phyloP scores from a whole-genome alignment of 2,888 invertebrate species.

The Beris chalybata region DNA sequence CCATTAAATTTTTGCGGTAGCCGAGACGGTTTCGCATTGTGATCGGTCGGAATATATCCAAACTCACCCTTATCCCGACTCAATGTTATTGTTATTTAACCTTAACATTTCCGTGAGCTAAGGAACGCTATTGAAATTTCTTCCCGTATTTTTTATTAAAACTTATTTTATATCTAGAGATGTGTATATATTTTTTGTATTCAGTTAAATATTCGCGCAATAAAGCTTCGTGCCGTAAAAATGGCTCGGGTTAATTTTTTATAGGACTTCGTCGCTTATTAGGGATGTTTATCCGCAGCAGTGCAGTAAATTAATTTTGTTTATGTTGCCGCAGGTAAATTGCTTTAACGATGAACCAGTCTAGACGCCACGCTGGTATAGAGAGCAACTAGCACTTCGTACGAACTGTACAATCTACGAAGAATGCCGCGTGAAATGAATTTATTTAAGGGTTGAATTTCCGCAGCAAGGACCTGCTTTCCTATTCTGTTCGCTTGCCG shows the following conservation, averaged over 20 bases:
- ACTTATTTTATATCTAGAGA: no score
- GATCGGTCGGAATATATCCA: no score
- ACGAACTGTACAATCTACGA: not conserved
- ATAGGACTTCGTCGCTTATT: slow-evolving; percentile 36
- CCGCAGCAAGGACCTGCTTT: slow-evolving; percentile 23
- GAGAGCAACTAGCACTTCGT: not conserved
- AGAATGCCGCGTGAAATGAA: not conserved
- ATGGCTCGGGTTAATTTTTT: slow-evolving; percentile 34
- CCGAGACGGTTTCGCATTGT: no score
- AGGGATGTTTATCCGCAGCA: slow-evolving; percentile 39
- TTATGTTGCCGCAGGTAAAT: slow-evolving; percentile 37
- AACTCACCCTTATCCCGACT: not conserved
- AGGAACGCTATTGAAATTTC: slow-evolving; percentile 5
- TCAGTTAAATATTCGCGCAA: slow-evolving; percentile 9
- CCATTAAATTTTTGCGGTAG: no score
- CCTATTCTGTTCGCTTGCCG: slow-evolving; percentile 27
- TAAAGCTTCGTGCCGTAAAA: slow-evolving; percentile 22
- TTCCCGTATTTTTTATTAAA: not conserved
- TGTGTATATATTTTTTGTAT: no score
- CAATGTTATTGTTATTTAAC: slow-evolving; percentile 5
- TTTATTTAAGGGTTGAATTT: not conserved
- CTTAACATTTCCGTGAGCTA: slow-evolving; percentile 4
- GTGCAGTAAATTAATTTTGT: slow-evolving; percentile 39
- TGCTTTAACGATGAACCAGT: slow-evolving; percentile 34
- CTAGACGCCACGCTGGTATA: slow-evolving; percentile 24